phyloP scores from a whole-genome alignment of 2,113 vertebrate genomes.

The crab-eating macaque (Macaca fascicularis) region T2T-MFA8v1.1 NC_088381.1:43914001-43914500 shows the following conservation, averaged over 20 bases:
- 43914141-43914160: constrained; percentile 96
- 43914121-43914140: constrained; percentile 96
- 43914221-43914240: constrained; percentile 92
- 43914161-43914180: constrained; percentile 96
- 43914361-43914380: rapidly evolving
- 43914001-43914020: background rate
- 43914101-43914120: background rate
- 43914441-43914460: background rate
- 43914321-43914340: background rate
- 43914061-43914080: background rate
- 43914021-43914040: background rate
- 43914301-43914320: background rate
- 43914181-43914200: constrained; percentile 94
- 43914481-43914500: background rate
- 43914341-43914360: rapidly evolving
- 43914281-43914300: background rate
- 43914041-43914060: background rate
- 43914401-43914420: background rate
- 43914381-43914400: rapidly evolving
- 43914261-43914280: background rate
- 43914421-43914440: background rate
- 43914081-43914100: background rate
- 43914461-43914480: background rate
- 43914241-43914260: background rate
- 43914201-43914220: constrained; percentile 97